These are phyloP conservation scores for Copsychus sechellarum DNA, from an alignment of 2,113 vertebrate species.

Conservation along the genomic window DNA sequence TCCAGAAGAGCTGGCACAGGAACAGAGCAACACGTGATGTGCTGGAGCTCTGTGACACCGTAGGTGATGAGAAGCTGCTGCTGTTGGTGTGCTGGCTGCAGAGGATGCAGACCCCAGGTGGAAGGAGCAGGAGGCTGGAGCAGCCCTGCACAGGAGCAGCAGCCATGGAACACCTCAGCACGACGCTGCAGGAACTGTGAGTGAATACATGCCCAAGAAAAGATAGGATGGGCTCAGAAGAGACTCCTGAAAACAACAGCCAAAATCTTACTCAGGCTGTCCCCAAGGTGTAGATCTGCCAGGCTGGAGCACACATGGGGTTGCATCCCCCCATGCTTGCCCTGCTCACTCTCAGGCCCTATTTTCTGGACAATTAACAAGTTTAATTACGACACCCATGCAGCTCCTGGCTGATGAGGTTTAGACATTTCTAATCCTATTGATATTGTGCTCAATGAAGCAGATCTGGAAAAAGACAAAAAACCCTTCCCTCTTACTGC, in stretches of 20 bases:
- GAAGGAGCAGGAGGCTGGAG: not conserved
- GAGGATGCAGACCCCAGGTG: not conserved
- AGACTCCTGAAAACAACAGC: not conserved
- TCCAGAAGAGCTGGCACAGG: not conserved
- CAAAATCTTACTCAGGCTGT: not conserved
- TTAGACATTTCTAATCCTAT: not conserved
- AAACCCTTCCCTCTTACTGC: not conserved
- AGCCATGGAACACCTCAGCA: not conserved
- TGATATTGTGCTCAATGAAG: not conserved
- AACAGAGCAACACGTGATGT: not conserved
- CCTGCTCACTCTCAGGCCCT: not conserved
- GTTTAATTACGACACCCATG: not conserved
- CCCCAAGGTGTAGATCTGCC: not conserved
- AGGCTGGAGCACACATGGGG: not conserved
- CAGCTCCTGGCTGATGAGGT: not conserved
- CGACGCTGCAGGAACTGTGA: rapidly evolving
- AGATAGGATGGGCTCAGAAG: not conserved
- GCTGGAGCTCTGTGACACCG: not conserved
- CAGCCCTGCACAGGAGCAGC: not conserved
- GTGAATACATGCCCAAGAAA: rapidly evolving
- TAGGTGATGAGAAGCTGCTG: not conserved
- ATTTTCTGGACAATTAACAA: not conserved
- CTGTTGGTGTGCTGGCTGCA: not conserved
- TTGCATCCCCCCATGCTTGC: rapidly evolving
- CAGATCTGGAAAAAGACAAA: not conserved